Evolutionary conservation across 2,888 invertebrate species (phyloP).

Genomic region (Drosophila leonis): DNA sequence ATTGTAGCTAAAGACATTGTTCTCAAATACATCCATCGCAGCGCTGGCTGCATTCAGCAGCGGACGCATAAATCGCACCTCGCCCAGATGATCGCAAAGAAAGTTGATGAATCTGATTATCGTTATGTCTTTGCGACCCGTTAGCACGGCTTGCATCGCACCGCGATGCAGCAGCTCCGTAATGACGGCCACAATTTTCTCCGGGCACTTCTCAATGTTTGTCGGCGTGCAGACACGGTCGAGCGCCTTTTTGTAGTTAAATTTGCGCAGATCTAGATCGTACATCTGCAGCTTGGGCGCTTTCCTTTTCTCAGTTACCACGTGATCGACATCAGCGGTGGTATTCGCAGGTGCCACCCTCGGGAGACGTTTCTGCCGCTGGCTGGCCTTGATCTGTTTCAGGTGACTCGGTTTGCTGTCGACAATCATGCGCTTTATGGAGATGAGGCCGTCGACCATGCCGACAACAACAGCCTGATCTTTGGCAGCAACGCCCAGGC

Average conservation of each 20-base stretch:
- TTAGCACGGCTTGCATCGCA: constrained; percentile 91
- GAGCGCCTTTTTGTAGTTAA: constrained; percentile 93
- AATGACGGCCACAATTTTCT: constrained; percentile 92
- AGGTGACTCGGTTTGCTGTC: constrained; percentile 82
- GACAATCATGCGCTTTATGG: constrained; percentile 92
- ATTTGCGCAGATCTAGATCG: constrained; percentile 91
- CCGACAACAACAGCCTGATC: constrained; percentile 96
- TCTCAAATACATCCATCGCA: constrained; percentile 91
- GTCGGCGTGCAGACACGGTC: constrained; percentile 89
- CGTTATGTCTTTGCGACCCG: constrained; percentile 89
- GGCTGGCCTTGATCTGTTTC: constrained; percentile 66
- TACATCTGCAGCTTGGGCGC: constrained; percentile 84
- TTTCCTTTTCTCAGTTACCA: constrained; percentile 85
- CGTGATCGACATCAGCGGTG: constrained; percentile 86
- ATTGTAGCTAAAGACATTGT: constrained; percentile 88
- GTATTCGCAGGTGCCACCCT: neutral
- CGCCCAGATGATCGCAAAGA: constrained; percentile 90
- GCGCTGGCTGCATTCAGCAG: constrained; percentile 91
- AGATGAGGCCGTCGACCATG: constrained; percentile 96
- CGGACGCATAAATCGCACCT: constrained; percentile 90
- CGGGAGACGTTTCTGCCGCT: neutral
- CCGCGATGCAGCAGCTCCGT: constrained; percentile 95
- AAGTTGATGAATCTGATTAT: constrained; percentile 90
- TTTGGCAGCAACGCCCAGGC: constrained; percentile 90
- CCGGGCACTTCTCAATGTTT: constrained; percentile 89